Base-by-base conservation (phyloP, 2,888 invertebrate genomes). In the Ochropleura plecta region DNA sequence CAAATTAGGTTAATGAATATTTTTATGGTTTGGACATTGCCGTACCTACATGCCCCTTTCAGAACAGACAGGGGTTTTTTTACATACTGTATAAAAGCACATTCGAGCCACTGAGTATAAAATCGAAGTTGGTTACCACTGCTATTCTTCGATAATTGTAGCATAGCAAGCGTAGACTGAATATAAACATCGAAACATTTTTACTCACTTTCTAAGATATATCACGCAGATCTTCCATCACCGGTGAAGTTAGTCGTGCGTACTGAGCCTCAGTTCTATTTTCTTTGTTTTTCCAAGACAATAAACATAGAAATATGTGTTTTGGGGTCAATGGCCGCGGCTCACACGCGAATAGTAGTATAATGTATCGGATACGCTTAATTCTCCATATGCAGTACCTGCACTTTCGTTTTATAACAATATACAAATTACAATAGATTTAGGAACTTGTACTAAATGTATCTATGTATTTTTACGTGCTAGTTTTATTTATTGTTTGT, bases 341-440 rank as follows among this genome's bases (percentile, higher is more conserved):
- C 48, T n/a, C 59, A 73, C 78, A 62, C 71, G 53, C 74, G 71
- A 76, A 78, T 84, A 84, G 66, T 82, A 86, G 81, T 77, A 73
- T 87, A 86, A 90, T 89, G 76, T 91, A 92, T 92, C 89, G 89
- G 91, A 93, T 95, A 94, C 95, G 94, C 95, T 95, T 95, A 94
- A 91, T 87, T 92, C 92, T 93, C 93, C 93, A 91, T 92, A 92
- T 92, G 93, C 92, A 90, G 95, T 95, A 95, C 95, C 95, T 95
- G 95, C 93, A 91, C 89, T 91, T 92, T 93, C 88, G 90, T 94
- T 94, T 94, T 94, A 85, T 95, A 94, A 93, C 92, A 91, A 91
- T 94, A 92, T 94, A 94, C 93, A 93, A 91, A 92, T 88, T 91
- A 92, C 91, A 93, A 91, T 94, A 94, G 91, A 83, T 81, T 90